Evolutionary conservation across 2,888 invertebrate genomes (phyloP).

Genomic region (Syrphus vitripennis): DNA sequence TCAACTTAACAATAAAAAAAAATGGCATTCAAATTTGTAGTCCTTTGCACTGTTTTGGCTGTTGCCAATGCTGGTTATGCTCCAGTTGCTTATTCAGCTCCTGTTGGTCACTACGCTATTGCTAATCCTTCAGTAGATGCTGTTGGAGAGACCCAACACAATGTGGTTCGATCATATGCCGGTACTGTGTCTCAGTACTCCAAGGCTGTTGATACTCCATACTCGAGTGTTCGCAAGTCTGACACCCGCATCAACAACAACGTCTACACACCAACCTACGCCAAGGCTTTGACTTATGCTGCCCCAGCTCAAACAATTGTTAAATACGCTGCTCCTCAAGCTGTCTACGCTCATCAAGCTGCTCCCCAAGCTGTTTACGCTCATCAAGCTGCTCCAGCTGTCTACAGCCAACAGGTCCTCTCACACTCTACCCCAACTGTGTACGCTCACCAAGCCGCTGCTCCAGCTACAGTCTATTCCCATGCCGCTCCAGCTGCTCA

Average conservation of each 20-base stretch:
- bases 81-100: constrained; percentile 71
- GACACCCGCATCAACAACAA: constrained; percentile 83
- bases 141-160: constrained; percentile 82
- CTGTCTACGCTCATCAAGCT: constrained; percentile 72
- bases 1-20: constrained; percentile 18
- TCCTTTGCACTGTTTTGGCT: constrained; percentile 84
- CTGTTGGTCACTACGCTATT: constrained; percentile 78
- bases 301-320: constrained; percentile 76
- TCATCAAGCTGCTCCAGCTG: constrained; percentile 75
- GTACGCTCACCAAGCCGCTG: constrained; percentile 18
- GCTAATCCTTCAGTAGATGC: constrained; percentile 76
- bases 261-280: constrained; percentile 69
- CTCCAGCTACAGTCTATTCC: constrained; percentile 70
- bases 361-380: constrained; percentile 75
- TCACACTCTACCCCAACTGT: constrained; percentile 73
- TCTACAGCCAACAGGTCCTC: constrained; percentile 74
- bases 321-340: constrained; percentile 73
- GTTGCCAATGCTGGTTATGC: constrained; percentile 83
- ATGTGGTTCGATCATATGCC: constrained; percentile 83
- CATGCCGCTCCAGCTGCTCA: constrained; percentile 73
- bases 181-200: constrained; percentile 83
- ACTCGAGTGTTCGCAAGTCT: constrained; percentile 84
- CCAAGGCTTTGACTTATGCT: constrained; percentile 73
- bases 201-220: constrained; percentile 84
- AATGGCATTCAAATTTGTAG: constrained; percentile 81